Evolutionary conservation across 2,888 invertebrate species (phyloP).

Genomic region (Ichneumoninae sp.): DNA sequence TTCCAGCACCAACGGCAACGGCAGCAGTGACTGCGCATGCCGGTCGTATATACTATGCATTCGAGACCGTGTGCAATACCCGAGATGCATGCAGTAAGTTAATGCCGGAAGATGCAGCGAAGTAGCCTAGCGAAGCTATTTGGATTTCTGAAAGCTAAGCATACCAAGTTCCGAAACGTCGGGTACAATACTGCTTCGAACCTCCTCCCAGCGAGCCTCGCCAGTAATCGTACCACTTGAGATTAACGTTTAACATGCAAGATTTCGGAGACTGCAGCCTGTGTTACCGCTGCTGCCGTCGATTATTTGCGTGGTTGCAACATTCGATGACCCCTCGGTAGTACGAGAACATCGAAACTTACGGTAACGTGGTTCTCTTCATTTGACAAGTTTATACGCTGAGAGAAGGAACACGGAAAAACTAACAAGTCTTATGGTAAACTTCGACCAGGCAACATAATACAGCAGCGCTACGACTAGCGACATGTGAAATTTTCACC

Average conservation of each 20-base stretch:
- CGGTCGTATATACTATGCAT: conserved; percentile 32
- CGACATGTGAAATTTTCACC: no score
- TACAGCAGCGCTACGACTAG: no score
- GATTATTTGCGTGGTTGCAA: background rate
- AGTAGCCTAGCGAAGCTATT: conserved; percentile 46
- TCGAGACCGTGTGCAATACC: conserved; percentile 7
- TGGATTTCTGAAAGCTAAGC: conserved; percentile 49
- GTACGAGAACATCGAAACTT: background rate
- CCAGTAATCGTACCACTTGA: conserved; percentile 32
- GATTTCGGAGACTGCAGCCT: background rate
- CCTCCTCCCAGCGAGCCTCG: background rate
- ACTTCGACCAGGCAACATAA: no score
- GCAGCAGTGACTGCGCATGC: conserved; percentile 20
- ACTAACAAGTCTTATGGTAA: no score
- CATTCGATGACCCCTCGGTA: background rate
- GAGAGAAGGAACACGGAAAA: no score
- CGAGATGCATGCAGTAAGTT: conserved; percentile 8
- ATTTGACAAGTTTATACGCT: background rate
- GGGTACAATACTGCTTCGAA: background rate
- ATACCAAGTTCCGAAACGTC: conserved; percentile 55
- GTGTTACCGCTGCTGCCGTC: no score
- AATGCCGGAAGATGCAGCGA: conserved; percentile 16
- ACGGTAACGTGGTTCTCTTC: background rate
- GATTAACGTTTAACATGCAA: conserved; percentile 20
- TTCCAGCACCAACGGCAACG: conserved; percentile 31